These are phyloP conservation scores for Linnaemya vulpina DNA, from an alignment of 2,888 invertebrate genomes.

Conservation along the genomic window DNA sequence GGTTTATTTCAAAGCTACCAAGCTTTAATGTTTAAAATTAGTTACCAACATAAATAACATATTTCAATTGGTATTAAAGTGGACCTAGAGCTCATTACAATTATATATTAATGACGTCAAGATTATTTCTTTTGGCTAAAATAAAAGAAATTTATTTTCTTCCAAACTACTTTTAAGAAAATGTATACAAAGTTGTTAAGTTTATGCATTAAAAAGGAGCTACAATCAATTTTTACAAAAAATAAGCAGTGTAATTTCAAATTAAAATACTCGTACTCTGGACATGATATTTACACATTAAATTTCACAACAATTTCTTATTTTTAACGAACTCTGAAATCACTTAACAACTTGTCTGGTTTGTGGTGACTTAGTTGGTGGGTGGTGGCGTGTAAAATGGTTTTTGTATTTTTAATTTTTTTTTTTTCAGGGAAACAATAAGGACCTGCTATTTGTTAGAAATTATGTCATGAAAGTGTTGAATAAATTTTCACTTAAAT, in stretches of 20 bases:
- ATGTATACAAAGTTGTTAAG: constrained; percentile 46
- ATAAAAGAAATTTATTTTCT: not conserved
- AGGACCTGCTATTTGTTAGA: constrained; percentile 13
- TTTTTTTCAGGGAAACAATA: not conserved
- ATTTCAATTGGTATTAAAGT: constrained; percentile 15
- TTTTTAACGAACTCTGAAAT: constrained; percentile 22
- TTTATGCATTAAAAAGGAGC: constrained; percentile 22
- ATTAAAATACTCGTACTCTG: constrained; percentile 31
- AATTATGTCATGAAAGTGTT: constrained; percentile 15
- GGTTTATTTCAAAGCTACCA: constrained; percentile 62
- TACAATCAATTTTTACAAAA: constrained; percentile 50
- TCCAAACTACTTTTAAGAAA: constrained; percentile 58
- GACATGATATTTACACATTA: constrained; percentile 47
- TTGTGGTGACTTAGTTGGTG: not conserved
- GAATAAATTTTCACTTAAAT: constrained; percentile 9
- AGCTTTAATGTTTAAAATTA: constrained; percentile 61
- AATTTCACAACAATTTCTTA: constrained; percentile 23
- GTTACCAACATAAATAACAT: constrained; percentile 50
- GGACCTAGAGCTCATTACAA: constrained; percentile 28
- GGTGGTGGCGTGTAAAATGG: constrained; percentile 27
- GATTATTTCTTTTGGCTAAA: constrained; percentile 20
- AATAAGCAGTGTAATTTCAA: constrained; percentile 54
- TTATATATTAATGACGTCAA: constrained; percentile 15
- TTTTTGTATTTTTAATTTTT: not conserved
- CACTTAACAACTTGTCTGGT: constrained; percentile 28